Evolutionary conservation across 2,113 vertebrate species (phyloP).

Genomic region (Lepidothrix coronata): DNA sequence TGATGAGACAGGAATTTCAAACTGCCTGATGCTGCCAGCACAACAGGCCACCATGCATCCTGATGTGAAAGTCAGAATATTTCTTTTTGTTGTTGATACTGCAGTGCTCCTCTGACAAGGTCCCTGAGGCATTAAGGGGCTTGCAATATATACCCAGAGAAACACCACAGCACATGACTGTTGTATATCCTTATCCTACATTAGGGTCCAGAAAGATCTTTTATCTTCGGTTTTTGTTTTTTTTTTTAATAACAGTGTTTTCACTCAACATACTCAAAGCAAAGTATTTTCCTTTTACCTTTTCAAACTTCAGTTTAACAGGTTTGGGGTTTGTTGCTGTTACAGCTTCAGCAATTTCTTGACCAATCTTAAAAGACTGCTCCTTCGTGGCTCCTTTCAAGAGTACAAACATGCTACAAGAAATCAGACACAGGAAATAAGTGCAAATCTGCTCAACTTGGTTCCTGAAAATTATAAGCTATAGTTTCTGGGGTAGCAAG

Average conservation of each 20-base stretch:
- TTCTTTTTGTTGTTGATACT: background rate
- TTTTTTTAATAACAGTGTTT: background rate
- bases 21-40: background rate
- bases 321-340: constrained; percentile 96
- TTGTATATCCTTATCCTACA: background rate
- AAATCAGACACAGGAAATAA: constrained; percentile 43
- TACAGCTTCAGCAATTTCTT: constrained; percentile 97
- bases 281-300: constrained; percentile 78
- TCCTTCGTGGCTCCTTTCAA: constrained; percentile 97
- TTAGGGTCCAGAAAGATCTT: background rate
- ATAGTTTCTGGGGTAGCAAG: background rate
- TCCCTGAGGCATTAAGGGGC: background rate
- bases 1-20: background rate
- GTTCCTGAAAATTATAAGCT: background rate
- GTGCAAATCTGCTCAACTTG: background rate
- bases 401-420: constrained; percentile 92
- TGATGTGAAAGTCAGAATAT: background rate
- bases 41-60: background rate
- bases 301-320: constrained; percentile 97
- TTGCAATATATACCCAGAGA: background rate
- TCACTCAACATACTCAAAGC: background rate
- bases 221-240: background rate
- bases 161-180: background rate
- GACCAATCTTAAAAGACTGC: constrained; percentile 95
- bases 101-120: background rate